Evolutionary conservation across 2,888 invertebrate species (phyloP), one percentile per base, ranked within the genome.

Genomic region (Campoletis raptor): DNA sequence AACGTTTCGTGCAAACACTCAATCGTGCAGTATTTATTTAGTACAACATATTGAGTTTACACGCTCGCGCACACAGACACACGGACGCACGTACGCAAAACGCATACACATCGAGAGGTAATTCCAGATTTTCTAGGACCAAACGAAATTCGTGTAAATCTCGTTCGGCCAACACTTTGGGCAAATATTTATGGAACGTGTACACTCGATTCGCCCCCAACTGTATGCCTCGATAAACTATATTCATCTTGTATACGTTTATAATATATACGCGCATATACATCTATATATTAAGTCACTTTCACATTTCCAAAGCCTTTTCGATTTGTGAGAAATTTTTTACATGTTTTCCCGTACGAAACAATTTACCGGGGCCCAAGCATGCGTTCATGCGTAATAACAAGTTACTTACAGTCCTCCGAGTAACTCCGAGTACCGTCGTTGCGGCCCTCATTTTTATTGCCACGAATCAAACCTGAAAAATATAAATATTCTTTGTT

Each of bases 121-220:
- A 30, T 66, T 52, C 42, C 69, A 72, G 73, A 72, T 73, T 80
- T 72, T 42, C 48, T 73, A 66, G 69, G 61, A 69, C 69, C 45
- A 67, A 82, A 79, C 79, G 83, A 86, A 81, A 83, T 81, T 87
- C 87, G 88, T 85, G 85, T 84, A 85, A 67, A 74, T 81, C 73
- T 86, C 85, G 85, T 84, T 85, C 83, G 77, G 74, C 69, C 87
- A 88, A 90, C 91, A 91, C 90, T 92, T 93, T 91, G 89, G 89
- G 90, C 91, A 93, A 93, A 93, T 93, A 93, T 93, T 93, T 91
- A 91, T 89, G 88, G 92, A 93, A 93, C 93, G 93, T 93, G 93
- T 89, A 89, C 89, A 88, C 90, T 87, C 89, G 86, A 88, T 89
- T 91, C 88, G 37, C 70, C 73, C 81, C 83, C 54, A 61, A 82